Conservation (phyloP, 2,888 invertebrate species). For the Stictocephala bisonia region DNA sequence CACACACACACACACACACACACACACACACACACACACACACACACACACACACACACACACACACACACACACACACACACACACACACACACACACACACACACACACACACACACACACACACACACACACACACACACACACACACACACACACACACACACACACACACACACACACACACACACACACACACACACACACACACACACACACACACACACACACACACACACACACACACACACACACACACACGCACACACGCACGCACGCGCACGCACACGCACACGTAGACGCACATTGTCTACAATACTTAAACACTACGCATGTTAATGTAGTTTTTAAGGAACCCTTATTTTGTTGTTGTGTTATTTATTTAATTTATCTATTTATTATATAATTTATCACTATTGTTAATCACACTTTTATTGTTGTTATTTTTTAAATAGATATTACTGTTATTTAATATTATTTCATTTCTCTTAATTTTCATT, state of each 20-base stretch:
- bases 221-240: slow-evolving; percentile 40
- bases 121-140: slow-evolving; percentile 39
- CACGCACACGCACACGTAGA: slow-evolving; percentile 18
- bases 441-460: too few relatives aligned
- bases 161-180: slow-evolving; percentile 40
- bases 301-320: too few relatives aligned
- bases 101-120: slow-evolving; percentile 40
- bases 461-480: too few relatives aligned
- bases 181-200: slow-evolving; percentile 43
- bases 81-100: slow-evolving; percentile 25
- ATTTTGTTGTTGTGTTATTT: too few relatives aligned
- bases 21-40: slow-evolving; percentile 37
- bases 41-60: slow-evolving; percentile 37
- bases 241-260: slow-evolving; percentile 40
- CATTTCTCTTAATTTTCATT: too few relatives aligned
- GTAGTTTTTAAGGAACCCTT: too few relatives aligned
- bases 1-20: slow-evolving; percentile 36
- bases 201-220: slow-evolving; percentile 42
- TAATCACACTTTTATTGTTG: too few relatives aligned
- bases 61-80: slow-evolving; percentile 35
- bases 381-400: too few relatives aligned
- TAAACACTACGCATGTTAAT: too few relatives aligned
- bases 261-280: slow-evolving; percentile 31
- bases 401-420: too few relatives aligned
- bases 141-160: slow-evolving; percentile 42